phyloP scores from a whole-genome alignment of 1,140 invertebrate species.

The Aphidius gifuensis region DNA sequence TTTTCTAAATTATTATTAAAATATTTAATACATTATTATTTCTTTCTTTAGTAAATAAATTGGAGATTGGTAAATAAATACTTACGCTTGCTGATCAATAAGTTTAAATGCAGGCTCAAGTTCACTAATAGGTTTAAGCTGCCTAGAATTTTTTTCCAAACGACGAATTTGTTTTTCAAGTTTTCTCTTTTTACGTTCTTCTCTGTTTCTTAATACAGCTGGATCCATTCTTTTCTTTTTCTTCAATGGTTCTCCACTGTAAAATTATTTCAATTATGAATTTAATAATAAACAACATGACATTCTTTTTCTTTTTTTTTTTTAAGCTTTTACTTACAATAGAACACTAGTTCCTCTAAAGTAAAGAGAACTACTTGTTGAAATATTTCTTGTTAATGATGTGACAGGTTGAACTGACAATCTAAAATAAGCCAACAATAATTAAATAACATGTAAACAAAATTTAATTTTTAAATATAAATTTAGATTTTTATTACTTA shows the following conservation, averaged over 20 bases:
- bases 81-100: conserved; percentile 65
- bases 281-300: background rate
- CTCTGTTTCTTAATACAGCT: conserved; percentile 68
- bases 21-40: conserved; percentile 13
- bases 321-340: conserved; percentile 32
- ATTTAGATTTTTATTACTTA: no score
- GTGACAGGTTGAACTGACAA: conserved; percentile 19
- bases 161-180: conserved; percentile 79
- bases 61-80: background rate
- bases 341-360: conserved; percentile 34
- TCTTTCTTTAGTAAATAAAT: background rate
- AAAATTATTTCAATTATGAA: conserved; percentile 13
- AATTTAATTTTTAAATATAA: no score
- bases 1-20: conserved; percentile 49
- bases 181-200: conserved; percentile 75
- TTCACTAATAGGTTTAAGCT: conserved; percentile 82
- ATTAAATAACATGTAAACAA: background rate
- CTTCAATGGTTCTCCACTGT: conserved; percentile 79
- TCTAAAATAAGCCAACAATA: conserved; percentile 18
- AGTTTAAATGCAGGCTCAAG: conserved; percentile 68
- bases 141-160: conserved; percentile 70
- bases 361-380: conserved; percentile 29
- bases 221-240: conserved; percentile 87
- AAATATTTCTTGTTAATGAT: conserved; percentile 33
- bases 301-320: conserved; percentile 1